Evolutionary conservation across 2,888 invertebrate species (phyloP), one percentile per base, ranked within the genome.

Genomic region (Chrysodeixis includens): DNA sequence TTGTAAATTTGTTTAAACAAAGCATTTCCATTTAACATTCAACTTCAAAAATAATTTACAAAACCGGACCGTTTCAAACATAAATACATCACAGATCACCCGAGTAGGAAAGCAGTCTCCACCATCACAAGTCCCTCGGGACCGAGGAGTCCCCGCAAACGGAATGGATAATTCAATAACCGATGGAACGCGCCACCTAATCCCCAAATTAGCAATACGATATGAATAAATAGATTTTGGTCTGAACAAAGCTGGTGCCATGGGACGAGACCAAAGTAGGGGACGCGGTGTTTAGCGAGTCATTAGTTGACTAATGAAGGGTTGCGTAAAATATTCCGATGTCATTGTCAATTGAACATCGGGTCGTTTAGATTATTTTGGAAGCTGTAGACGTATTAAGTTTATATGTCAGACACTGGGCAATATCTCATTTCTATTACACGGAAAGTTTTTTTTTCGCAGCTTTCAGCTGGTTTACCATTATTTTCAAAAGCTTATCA

Each of bases 141-240:
- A 88, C 68, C 56, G 49, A 69, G 75, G 61, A 70, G 81, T 86
- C 86, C 90, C 91, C 91, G 88, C 94, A 94, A 94, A 94, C 92
- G 93, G 93, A 93, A 93, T 94, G 79, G 89, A 90, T 94, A 93
- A 95, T 95, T 95, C 89, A 94, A 95, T 95, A 92, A 94, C 90
- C 90, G 86, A 83, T 84, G 92, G 92, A 93, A 94, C 94, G 93
- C 92, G 87, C 85, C 87, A 86, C 83, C 91, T 94, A 93, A 95
- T 93, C 90, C 88, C 83, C 66, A 92, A 93, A 95, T 95, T 95
- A 95, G 95, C 94, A 94, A 95, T 94, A 94, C 93, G 94, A 95
- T 95, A 94, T 93, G 88, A 92, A 91, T 93, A 93, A 93, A 93
- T 93, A 93, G 92, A 92, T 93, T 93, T 92, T 84, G 92, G 91